Evolutionary conservation across 2,797 vertebrate genomes (phyloP).

Genomic region (Tapera naevia): DNA sequence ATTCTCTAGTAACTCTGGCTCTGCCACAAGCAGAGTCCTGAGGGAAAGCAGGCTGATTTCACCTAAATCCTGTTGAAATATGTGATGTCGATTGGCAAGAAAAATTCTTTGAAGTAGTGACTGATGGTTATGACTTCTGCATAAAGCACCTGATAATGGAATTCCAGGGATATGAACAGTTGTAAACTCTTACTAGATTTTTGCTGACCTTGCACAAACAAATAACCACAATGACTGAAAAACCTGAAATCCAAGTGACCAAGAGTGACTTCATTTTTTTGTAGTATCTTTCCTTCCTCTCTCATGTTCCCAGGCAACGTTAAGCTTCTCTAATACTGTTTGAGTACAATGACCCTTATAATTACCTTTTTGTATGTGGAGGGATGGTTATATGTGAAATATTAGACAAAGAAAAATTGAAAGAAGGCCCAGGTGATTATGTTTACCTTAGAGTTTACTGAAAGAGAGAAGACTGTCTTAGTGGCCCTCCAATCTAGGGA

Average conservation of each 20-base stretch:
- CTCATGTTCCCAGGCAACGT: not conserved
- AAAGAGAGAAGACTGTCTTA: not conserved
- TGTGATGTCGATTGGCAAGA: accelerated
- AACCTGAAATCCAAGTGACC: not conserved
- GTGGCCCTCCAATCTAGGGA: not conserved
- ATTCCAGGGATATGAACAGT: not conserved
- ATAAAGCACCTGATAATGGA: not conserved
- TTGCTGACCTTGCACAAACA: not conserved
- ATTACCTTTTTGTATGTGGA: not conserved
- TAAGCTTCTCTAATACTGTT: not conserved
- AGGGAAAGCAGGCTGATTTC: not conserved
- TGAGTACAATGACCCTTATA: not conserved
- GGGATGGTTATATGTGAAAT: not conserved
- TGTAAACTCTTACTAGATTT: not conserved
- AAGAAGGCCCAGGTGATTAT: not conserved
- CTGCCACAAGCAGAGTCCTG: not conserved
- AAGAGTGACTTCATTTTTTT: not conserved
- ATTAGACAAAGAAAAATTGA: not conserved
- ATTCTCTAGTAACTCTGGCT: not conserved
- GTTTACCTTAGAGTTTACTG: not conserved
- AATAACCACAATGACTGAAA: not conserved
- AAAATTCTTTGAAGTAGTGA: not conserved
- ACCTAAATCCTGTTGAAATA: not conserved
- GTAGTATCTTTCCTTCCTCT: not conserved
- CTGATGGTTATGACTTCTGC: not conserved